These are phyloP conservation scores for Tachystola acroxantha DNA, from an alignment of 2,888 invertebrate genomes.

Conservation along the genomic window DNA sequence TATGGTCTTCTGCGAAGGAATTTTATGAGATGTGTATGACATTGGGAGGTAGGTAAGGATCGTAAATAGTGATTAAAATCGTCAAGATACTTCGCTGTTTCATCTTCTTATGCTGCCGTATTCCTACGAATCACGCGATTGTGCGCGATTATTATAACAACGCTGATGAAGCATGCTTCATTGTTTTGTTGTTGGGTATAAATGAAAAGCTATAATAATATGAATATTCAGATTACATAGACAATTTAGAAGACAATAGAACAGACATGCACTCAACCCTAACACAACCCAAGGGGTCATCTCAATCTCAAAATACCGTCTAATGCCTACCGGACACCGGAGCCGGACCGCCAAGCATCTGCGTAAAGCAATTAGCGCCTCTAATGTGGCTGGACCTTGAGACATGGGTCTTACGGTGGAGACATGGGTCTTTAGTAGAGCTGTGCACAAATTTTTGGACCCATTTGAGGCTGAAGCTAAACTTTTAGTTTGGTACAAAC, in stretches of 20 bases:
- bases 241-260: conserved; percentile 14
- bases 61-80: no score
- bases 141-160: no score
- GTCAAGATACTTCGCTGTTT: no score
- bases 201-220: no score
- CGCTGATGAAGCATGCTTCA: no score
- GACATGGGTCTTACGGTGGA: conserved; percentile 21
- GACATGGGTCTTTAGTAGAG: not conserved
- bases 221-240: not conserved
- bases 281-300: conserved; percentile 29
- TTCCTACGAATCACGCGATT: no score
- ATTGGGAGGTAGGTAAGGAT: no score
- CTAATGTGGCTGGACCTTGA: conserved; percentile 52
- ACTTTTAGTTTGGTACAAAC: no score
- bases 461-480: conserved; percentile 5
- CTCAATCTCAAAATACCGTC: conserved; percentile 30
- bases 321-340: conserved; percentile 27
- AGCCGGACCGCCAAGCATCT: conserved; percentile 32
- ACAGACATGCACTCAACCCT: conserved; percentile 19
- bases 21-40: no score
- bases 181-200: no score
- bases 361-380: conserved; percentile 69
- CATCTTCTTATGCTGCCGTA: no score
- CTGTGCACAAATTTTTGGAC: not conserved
- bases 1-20: no score